Evolutionary conservation across 2,888 invertebrate genomes (phyloP).

Genomic region (Drosophila heteroneura): DNA sequence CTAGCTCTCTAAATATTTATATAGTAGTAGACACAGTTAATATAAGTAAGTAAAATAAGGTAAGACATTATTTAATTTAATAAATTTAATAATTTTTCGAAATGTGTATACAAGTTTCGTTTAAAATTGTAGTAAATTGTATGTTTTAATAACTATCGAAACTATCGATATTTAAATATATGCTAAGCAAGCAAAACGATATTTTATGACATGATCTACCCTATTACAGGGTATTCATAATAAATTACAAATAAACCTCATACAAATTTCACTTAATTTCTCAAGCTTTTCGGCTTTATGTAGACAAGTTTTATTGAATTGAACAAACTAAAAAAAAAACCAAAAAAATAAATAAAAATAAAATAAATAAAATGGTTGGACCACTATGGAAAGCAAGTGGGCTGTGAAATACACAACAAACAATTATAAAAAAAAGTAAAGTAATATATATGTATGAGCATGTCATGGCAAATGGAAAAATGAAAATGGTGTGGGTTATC

Average conservation of each 20-base stretch:
- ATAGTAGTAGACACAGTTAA: no score
- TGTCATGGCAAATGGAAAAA: conserved; percentile 7
- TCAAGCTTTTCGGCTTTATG: conserved; percentile 52
- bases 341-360: not conserved
- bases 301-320: conserved; percentile 77
- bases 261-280: conserved; percentile 47
- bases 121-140: not conserved
- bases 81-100: no score
- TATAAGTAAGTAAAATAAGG: not conserved
- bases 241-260: conserved; percentile 52
- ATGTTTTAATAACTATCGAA: not conserved
- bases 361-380: conserved; percentile 27
- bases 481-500: conserved; percentile 40
- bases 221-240: conserved; percentile 39
- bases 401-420: conserved; percentile 39
- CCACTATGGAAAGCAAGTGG: conserved; percentile 45
- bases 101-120: not conserved
- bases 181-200: not conserved
- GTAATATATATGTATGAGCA: conserved; percentile 32
- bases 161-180: not conserved
- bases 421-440: conserved; percentile 41
- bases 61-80: not conserved
- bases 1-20: not conserved
- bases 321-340: conserved; percentile 25
- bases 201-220: not conserved